Evolutionary conservation across 2,113 vertebrate genomes (phyloP).

Genomic region (Pantherophis guttatus): DNA sequence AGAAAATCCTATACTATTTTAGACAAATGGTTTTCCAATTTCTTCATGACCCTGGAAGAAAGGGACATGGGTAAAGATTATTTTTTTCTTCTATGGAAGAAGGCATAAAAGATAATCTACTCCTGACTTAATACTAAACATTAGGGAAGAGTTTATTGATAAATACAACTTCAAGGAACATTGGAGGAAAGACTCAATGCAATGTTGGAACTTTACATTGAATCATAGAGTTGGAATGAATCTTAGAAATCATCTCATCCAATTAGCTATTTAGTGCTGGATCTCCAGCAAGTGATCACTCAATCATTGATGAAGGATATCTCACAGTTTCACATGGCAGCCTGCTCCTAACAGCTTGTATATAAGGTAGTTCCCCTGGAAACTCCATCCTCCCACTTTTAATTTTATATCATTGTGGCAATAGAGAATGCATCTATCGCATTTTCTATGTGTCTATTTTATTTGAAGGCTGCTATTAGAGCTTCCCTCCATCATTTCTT

Average conservation of each 20-base stretch:
- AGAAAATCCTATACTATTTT: no score
- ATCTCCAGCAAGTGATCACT: background rate
- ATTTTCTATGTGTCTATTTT: background rate
- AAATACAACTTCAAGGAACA: background rate
- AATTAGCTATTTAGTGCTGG: background rate
- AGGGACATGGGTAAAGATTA: background rate
- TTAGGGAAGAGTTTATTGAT: background rate
- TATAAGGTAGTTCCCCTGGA: no score
- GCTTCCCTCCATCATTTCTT: background rate
- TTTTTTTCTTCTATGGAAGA: background rate
- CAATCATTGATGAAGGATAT: background rate
- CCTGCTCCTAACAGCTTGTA: background rate
- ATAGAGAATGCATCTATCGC: background rate
- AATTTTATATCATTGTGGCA: background rate
- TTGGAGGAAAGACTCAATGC: background rate
- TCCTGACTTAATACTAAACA: background rate
- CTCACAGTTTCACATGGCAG: background rate
- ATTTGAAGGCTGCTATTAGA: background rate
- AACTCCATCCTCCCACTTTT: background rate
- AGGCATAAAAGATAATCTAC: background rate
- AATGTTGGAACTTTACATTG: background rate
- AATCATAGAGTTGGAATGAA: background rate
- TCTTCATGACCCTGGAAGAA: background rate
- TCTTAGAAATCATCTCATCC: background rate
- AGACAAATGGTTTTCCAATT: no score